A percentile compares a stretch with the other conserved stretches of the same genome.
Conservation (phyloP, 2,113 vertebrate genomes). For the Charina bottae region DNA sequence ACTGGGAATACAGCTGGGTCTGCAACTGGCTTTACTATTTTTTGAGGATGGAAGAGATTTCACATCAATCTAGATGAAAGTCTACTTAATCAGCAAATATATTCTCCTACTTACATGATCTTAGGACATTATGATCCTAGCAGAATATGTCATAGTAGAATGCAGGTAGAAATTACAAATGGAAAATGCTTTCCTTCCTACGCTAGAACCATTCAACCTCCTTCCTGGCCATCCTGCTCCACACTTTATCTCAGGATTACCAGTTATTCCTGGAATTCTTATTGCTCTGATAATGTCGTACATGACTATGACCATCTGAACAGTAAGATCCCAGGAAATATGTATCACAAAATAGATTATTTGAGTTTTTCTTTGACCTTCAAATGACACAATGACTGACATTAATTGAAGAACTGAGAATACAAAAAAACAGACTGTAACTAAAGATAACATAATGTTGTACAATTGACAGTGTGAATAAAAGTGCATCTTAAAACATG, state of each 20-base stretch:
- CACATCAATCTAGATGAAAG: constrained; percentile 25
- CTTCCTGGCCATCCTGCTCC: not conserved
- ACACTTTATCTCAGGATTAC: not conserved
- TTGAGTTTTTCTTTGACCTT: constrained; percentile 36
- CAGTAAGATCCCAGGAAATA: constrained; percentile 38
- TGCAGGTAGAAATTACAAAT: not conserved
- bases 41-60: not conserved
- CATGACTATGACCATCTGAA: constrained; percentile 14
- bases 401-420: constrained; percentile 49
- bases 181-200: constrained; percentile 4
- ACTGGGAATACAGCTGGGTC: constrained; percentile 26
- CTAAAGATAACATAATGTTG: constrained; percentile 74
- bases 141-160: constrained; percentile 1
- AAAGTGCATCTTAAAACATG: constrained; percentile 68
- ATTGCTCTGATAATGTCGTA: constrained; percentile 42
- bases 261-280: constrained; percentile 31
- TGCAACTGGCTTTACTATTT: constrained; percentile 12
- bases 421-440: constrained; percentile 59
- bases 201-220: not conserved
- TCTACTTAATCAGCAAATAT: not conserved
- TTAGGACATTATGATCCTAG: constrained; percentile 13
- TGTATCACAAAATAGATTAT: constrained; percentile 32
- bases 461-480: constrained; percentile 70
- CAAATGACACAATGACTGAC: constrained; percentile 19
- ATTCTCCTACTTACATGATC: constrained; percentile 5